Percentiles rank a stretch among this genome's conserved stretches.
Conservation (phyloP, 35 echinoderm and acorn worm species). For the Strongylocentrotus purpuratus region DNA sequence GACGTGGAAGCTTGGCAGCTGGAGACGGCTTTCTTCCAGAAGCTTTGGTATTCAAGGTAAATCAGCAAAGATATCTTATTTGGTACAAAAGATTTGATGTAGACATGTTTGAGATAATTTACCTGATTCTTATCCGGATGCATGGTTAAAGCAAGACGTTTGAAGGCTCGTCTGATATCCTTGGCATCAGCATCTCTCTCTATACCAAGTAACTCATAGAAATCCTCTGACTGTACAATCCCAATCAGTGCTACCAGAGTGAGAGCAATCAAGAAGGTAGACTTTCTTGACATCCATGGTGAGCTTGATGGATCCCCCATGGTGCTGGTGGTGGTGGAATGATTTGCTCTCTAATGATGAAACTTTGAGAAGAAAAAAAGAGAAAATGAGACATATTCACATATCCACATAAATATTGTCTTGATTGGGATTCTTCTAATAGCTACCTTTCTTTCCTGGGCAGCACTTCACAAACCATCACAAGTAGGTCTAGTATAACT, state of each 20-base stretch:
- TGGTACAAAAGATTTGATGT: no score
- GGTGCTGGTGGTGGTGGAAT: not conserved
- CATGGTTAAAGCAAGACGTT: slow-evolving; percentile 83
- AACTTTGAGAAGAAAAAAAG: not conserved
- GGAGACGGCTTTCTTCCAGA: no score
- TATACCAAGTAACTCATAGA: slow-evolving; percentile 94
- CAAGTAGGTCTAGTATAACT: no score
- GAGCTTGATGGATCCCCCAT: not conserved
- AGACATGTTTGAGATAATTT: not conserved
- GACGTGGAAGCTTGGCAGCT: no score
- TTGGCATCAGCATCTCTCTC: slow-evolving; percentile 86
- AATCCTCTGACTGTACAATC: slow-evolving; percentile 68
- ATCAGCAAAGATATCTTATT: no score
- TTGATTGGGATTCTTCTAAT: no score
- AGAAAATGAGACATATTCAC: not conserved
- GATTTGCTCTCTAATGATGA: not conserved
- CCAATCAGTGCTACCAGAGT: not conserved
- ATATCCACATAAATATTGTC: no score
- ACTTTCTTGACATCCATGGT: not conserved
- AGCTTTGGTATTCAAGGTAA: no score
- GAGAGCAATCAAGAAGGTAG: not conserved
- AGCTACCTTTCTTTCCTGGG: no score
- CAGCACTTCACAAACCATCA: no score
- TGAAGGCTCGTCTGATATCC: slow-evolving; percentile 95
- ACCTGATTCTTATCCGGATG: slow-evolving; percentile 99